Conservation (phyloP, 2,888 invertebrate species). For the Leptopilina syphax region DNA sequence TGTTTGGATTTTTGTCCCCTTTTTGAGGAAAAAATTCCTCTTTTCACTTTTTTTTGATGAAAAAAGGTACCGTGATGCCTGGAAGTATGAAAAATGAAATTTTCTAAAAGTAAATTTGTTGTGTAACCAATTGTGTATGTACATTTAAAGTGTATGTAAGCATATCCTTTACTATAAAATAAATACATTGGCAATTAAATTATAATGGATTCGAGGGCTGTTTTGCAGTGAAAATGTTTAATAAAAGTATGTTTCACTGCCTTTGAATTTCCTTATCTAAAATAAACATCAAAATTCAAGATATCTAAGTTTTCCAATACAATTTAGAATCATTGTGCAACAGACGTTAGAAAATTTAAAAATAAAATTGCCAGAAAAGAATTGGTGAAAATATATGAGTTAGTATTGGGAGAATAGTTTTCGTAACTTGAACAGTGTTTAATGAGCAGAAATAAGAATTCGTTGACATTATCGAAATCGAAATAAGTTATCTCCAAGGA, state of each 20-base stretch:
- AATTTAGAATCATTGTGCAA: conserved; percentile 4
- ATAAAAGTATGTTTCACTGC: not conserved
- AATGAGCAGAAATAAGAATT: conserved; percentile 8
- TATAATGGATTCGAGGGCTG: not conserved
- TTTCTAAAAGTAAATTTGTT: not conserved
- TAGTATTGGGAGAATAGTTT: conserved; percentile 21
- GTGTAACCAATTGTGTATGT: not conserved
- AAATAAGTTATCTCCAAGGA: conserved; percentile 23
- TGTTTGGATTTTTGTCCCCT: no score
- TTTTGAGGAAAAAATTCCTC: no score
- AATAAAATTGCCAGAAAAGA: conserved; percentile 36
- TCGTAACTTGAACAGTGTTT: conserved; percentile 4
- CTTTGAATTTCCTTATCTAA: conserved; percentile 3
- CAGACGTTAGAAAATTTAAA: not conserved
- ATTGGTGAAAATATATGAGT: conserved; percentile 3
- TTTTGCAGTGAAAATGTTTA: not conserved
- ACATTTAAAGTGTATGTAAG: not conserved
- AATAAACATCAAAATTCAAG: conserved; percentile 15
- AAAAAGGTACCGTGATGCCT: no score
- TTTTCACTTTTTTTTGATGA: no score
- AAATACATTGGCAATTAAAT: not conserved
- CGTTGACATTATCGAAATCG: conserved; percentile 19
- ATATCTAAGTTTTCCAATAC: not conserved
- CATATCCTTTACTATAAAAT: not conserved
- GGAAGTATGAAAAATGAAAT: no score